These are phyloP conservation scores for Avahi laniger DNA, from an alignment of 2,797 vertebrate genomes.

Conservation along the genomic window DNA sequence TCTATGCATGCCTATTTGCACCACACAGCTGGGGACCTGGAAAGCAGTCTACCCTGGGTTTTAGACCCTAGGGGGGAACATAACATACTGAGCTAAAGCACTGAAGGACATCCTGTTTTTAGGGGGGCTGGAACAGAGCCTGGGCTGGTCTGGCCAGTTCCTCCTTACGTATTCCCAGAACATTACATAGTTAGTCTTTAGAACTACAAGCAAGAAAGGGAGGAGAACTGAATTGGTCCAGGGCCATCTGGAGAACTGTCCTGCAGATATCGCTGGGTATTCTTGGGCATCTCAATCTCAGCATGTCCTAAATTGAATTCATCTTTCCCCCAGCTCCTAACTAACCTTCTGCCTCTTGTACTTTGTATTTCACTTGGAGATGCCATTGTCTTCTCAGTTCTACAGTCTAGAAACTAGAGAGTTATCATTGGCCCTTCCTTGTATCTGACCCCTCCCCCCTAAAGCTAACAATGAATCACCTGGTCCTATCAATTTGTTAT, in stretches of 20 bases:
- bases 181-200: not conserved
- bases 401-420: not conserved
- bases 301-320: not conserved
- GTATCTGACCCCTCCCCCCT: not conserved
- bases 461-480: not conserved
- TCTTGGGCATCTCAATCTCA: not conserved
- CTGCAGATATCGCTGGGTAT: not conserved
- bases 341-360: not conserved
- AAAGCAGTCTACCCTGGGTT: not conserved
- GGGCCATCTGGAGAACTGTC: not conserved
- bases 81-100: not conserved
- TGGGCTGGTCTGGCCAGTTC: not conserved
- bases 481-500: not conserved
- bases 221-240: not conserved
- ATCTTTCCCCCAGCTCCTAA: not conserved
- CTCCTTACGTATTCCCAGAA: not conserved
- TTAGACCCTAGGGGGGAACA: not conserved
- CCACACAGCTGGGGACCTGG: not conserved
- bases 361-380: not conserved
- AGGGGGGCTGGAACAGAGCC: not conserved
- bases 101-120: not conserved
- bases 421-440: not conserved
- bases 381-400: not conserved
- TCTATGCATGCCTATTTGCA: not conserved
- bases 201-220: not conserved